Evolutionary conservation across 1,140 invertebrate genomes (phyloP), one percentile per base, ranked within the genome.

Genomic region (Anthonomus grandis): DNA sequence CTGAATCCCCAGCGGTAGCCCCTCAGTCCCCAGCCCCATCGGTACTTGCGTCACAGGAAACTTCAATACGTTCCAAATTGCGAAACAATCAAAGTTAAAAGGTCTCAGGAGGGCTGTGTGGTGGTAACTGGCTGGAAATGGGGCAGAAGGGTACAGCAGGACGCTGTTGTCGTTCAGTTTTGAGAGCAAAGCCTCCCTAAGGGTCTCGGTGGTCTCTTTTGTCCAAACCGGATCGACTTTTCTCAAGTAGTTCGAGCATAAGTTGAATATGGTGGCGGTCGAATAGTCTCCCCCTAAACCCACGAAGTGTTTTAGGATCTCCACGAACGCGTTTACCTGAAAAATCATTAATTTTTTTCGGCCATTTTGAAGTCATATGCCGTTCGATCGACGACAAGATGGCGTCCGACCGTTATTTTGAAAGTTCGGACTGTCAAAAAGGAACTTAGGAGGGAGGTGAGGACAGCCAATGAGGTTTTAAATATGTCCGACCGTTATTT

Each of bases 71-170:
- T 97, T 98, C 71, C 96, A 93, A 31, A 97, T 77, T 21, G 83
- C 86, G 73, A 90, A 94, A 72, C 96, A 94, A 5, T 83, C 80
- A 74, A 95, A 95, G 75, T 97, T 95, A 67, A 83, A 90, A 1
- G 91, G 86, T 46, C 87, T 83, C 2, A 92, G 75, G 59, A 92
- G 80, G 25, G 88, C 81, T 39, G 87, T 81, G 69, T 88, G 86
- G 75, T 97, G 94, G 70, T 92, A 91, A 4, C 85, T 86, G 1
- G 93, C 92, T n/a, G 87, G 75, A 15, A 78, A 79, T 0, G 94
- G 91, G 55, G 87, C 84, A 1, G 88, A 86, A 18, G 93, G 92
- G 73, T 89, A 95, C 25, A 97, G 67, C 3, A 97, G 75, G 6
- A 98, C 83, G 0, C 90, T 91, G 74, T 94, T 81, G 2, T 86